Base-by-base conservation (phyloP, 2,113 vertebrate species). In the Gracilinanus agilis region DNA sequence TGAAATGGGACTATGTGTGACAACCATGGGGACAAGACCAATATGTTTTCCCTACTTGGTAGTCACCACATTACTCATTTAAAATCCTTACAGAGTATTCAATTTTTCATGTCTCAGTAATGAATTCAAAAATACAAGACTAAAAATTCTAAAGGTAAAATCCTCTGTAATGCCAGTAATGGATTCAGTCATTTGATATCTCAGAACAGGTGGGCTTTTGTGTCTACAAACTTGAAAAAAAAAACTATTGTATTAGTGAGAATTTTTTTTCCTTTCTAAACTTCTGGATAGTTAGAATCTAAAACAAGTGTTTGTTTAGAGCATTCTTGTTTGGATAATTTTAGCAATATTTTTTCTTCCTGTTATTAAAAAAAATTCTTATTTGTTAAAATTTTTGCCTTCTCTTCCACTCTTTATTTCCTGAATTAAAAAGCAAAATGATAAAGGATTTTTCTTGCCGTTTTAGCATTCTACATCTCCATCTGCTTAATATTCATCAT, bases 1-100 rank as follows among this genome's bases (percentile, higher is more conserved):
- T 58, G 25, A 94, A 13, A 55, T 90, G 56, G 90, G 49, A 97
- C n/a, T 94, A 92, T 94, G 24, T 90, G 55, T 96, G 61, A 94
- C 7, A 91, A 54, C 89, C 90, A 89, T 55, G 3, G 13, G 7
- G 24, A 56, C 6, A 88, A 96, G 93, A 56, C 8, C 54, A 55
- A 54, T 54, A 29, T 53, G 23, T 58, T 96, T 94, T 34, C 3
- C n/a, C 61, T 54, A 27, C 27, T 54, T 90, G 29, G 12, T 55
- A 83, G 19, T 94, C 53, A 90, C 54, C 67, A 90, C 21, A 91
- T 24, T 89, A 11, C 21, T 90, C 91, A 93, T 54, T 55, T 61
- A 89, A 92, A 93, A 44, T 90, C 83, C 16, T 90, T 53, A n/a
- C 44, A 55, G 13, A 83, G 83, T 67, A 61, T 16, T 92, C 21